These are phyloP conservation scores for Sycophila sp. DNA, from an alignment of 1,140 invertebrate genomes.

Conservation along the genomic window DNA sequence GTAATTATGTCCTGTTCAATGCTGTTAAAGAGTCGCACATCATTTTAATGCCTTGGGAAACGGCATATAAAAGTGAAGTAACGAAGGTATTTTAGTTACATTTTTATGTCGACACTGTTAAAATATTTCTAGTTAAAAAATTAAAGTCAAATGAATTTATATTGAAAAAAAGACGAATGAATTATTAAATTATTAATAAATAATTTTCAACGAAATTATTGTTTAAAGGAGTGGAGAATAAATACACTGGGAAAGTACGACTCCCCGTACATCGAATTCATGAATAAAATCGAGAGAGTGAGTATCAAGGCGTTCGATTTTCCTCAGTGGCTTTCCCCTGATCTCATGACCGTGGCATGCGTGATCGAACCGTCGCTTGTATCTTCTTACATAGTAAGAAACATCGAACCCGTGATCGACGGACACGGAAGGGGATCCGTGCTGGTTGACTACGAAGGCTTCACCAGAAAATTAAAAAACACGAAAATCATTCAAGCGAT, in stretches of 20 bases:
- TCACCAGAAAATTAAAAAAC: background rate
- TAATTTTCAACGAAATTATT: background rate
- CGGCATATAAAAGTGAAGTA: slow-evolving; percentile 40
- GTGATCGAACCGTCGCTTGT: slow-evolving; percentile 49
- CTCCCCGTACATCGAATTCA: slow-evolving; percentile 53
- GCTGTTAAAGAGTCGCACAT: slow-evolving; percentile 42
- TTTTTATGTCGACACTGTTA: too few relatives aligned
- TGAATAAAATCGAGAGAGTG: slow-evolving; percentile 62
- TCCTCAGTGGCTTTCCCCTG: background rate
- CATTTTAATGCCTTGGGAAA: slow-evolving; percentile 66
- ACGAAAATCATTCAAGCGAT: background rate
- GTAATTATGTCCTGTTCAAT: slow-evolving; percentile 70
- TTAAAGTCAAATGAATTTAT: too few relatives aligned
- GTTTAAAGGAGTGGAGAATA: slow-evolving; percentile 59
- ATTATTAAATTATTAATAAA: too few relatives aligned
- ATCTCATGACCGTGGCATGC: background rate
- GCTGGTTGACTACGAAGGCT: slow-evolving; percentile 45
- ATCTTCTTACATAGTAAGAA: slow-evolving; percentile 27
- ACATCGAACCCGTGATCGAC: slow-evolving; percentile 42
- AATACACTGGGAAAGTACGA: slow-evolving; percentile 54
- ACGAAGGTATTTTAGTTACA: slow-evolving; percentile 57
- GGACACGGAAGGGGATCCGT: slow-evolving; percentile 45
- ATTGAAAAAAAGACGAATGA: too few relatives aligned
- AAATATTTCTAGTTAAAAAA: too few relatives aligned
- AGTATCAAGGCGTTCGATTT: background rate